Base-by-base conservation (phyloP, 2,113 vertebrate genomes). In the Galemys pyrenaicus region DNA sequence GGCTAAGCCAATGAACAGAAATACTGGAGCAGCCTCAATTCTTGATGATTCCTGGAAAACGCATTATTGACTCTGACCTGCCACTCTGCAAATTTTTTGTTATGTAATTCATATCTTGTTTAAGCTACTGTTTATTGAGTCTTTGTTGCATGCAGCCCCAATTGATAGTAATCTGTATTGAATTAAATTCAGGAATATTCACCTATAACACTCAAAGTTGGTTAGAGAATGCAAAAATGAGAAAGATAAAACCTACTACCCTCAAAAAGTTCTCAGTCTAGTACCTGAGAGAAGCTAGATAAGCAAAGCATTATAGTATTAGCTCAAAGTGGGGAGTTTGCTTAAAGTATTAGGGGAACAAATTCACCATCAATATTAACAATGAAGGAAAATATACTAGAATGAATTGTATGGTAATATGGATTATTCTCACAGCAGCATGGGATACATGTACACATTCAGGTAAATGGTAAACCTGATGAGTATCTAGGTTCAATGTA, bases 291-390 rank as follows among this genome's bases (percentile, higher is more conserved):
- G 78, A 70, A 73, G 20, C 37, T 58, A 39, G 32, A 24, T 8
- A 74, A 86, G 70, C 56, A 79, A 91, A 46, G 26, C n/a, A 10
- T 65, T 49, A 9, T 28, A 44, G 24, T 13, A 8, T 20, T 20
- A 26, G 32, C 32, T 62, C 37, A 54, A 70, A 94, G 51, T 19
- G 6, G 60, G 67, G 39, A 24, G 32, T 62, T 64, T 91, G 22
- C 78, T 94, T 94, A 74, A 82, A 78, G 78, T 54, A 37, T 65
- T 37, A 71, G 9, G 6, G 68, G 44, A 83, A 46, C n/a, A 86
- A 67, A 70, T 24, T 41, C 78, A 68, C 24, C 35, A 2, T 49
- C 35, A 82, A 5, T 41, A 56, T 30, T 58, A 75, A 54, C 32
- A 65, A 49, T 16, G 30, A 92, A 77, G 30, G 64, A 91, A 91